These are phyloP conservation scores for Danio kyathit DNA, from an alignment of 2,797 vertebrate genomes.

Conservation along the genomic window DNA sequence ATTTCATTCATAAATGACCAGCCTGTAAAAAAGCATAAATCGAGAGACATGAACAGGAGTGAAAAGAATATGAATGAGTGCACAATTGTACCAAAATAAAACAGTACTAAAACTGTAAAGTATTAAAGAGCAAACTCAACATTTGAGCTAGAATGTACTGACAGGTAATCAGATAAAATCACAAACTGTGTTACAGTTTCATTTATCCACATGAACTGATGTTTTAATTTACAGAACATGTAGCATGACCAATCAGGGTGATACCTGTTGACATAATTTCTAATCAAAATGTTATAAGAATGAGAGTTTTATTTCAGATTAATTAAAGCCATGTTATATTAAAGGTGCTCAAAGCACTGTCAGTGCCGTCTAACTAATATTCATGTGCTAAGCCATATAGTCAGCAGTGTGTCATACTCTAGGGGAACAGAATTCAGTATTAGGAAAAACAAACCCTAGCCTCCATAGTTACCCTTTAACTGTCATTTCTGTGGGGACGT, in stretches of 20 bases:
- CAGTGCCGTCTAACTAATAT: neutral
- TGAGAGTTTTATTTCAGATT: neutral
- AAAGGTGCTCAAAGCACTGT: neutral
- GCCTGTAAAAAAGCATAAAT: slow-evolving; percentile 72
- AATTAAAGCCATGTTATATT: neutral
- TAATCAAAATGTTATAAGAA: neutral
- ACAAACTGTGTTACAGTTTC: neutral
- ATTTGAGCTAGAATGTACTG: neutral
- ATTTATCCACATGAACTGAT: neutral
- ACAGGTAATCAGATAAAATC: neutral
- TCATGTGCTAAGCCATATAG: neutral
- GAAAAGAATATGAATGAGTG: neutral
- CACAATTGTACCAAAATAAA: neutral
- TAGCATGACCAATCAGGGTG: neutral
- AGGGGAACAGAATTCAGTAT: neutral
- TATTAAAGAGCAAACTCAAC: neutral
- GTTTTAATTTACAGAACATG: neutral
- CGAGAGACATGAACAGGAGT: neutral
- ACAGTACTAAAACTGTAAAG: neutral
- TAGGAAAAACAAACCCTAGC: neutral
- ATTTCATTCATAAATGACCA: slow-evolving; percentile 84
- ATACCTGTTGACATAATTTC: neutral
- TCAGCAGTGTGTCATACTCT: neutral
- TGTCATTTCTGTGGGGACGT: neutral
- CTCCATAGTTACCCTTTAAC: neutral